Evolutionary conservation across 2,888 invertebrate species (phyloP).

Genomic region (Acanthacorydalis orientalis): DNA sequence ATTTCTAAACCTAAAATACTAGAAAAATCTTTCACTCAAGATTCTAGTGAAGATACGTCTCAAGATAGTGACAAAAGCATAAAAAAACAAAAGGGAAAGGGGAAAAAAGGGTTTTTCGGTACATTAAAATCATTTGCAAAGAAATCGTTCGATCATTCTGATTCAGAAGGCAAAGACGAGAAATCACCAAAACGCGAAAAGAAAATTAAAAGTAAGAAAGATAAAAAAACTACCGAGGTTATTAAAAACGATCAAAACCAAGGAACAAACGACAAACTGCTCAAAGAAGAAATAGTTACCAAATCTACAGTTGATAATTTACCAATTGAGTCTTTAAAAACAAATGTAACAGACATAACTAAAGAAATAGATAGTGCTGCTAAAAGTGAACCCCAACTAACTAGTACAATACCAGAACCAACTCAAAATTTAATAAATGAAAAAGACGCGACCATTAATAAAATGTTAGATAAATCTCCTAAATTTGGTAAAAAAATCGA

Average conservation of each 20-base stretch:
- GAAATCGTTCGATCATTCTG: constrained; percentile 23
- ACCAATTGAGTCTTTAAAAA: no score
- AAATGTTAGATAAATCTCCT: constrained; percentile 7
- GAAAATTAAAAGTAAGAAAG: constrained; percentile 17
- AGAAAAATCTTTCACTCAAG: constrained; percentile 11
- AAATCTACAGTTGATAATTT: no score
- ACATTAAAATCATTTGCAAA: constrained; percentile 24
- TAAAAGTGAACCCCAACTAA: no score
- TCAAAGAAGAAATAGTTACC: background rate
- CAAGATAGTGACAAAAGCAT: constrained; percentile 1
- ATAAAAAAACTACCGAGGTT: constrained; percentile 12
- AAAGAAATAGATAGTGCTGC: no score
- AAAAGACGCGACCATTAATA: constrained; percentile 9
- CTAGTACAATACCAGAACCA: no score
- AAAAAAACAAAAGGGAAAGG: constrained; percentile 19
- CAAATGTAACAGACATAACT: no score
- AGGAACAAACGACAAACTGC: background rate
- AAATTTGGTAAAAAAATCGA: constrained; percentile 9
- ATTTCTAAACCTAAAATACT: constrained; percentile 4
- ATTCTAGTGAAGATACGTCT: constrained; percentile 11
- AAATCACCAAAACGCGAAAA: constrained; percentile 17
- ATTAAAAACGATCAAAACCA: background rate
- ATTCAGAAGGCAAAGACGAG: constrained; percentile 21
- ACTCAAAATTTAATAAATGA: constrained; percentile 3
- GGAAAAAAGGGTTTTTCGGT: constrained; percentile 22